These are phyloP conservation scores for Lithophane leautieri DNA, from an alignment of 2,888 invertebrate species.

Conservation along the genomic window DNA sequence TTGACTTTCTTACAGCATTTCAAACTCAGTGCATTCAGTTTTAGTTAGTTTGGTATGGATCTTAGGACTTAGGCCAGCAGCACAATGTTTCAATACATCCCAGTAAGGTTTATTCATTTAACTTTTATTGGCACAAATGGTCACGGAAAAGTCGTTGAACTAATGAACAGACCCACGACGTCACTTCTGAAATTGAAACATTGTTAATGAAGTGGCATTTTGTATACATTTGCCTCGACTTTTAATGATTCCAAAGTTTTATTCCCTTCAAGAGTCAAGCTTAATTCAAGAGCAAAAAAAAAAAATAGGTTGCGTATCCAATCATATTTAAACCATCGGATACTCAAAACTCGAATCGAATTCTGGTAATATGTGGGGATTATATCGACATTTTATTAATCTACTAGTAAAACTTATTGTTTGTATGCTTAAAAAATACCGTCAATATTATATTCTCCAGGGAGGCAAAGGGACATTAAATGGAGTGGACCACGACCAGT, in stretches of 20 bases:
- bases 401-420: neutral
- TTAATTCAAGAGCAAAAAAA: neutral
- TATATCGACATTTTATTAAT: constrained; percentile 15
- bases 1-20: neutral
- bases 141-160: neutral
- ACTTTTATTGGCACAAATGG: constrained; percentile 6
- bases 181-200: neutral
- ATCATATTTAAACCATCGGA: neutral
- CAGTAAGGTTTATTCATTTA: neutral
- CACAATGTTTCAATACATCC: neutral
- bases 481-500: constrained; percentile 20
- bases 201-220: neutral
- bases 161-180: neutral
- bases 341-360: neutral
- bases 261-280: neutral
- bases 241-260: neutral
- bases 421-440: neutral
- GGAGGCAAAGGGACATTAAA: constrained; percentile 16
- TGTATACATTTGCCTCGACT: neutral
- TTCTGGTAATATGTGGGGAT: neutral
- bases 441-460: constrained; percentile 17
- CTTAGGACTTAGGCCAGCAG: neutral
- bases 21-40: neutral
- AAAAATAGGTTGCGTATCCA: neutral
- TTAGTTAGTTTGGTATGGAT: neutral